These are phyloP conservation scores for Channallabes apus DNA, from an alignment of 2,797 vertebrate genomes.

Conservation along the genomic window DNA sequence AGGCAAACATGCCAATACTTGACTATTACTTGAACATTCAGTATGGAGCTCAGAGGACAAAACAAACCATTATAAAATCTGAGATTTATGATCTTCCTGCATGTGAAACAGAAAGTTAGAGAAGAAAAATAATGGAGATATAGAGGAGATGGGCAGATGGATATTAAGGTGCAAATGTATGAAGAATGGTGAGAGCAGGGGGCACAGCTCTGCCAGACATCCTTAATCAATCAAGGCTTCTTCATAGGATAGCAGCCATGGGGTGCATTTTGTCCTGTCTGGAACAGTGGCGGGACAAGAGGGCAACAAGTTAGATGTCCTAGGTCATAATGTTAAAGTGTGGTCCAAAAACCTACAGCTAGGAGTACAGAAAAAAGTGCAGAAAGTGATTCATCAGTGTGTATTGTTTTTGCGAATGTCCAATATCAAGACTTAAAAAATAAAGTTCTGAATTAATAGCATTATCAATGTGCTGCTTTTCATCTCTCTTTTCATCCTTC, in stretches of 20 bases:
- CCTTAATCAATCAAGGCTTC: conserved; percentile 69
- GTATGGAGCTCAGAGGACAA: not conserved
- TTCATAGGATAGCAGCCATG: conserved; percentile 67
- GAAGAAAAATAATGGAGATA: conserved; percentile 22
- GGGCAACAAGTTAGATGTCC: conserved; percentile 10
- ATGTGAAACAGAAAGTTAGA: conserved; percentile 37
- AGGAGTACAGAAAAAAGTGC: not conserved
- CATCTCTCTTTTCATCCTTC: not conserved
- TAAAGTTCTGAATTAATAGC: not conserved
- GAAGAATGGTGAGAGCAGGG: conserved; percentile 68
- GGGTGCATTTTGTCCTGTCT: conserved; percentile 43
- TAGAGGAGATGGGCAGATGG: conserved; percentile 69
- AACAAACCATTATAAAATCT: conserved; percentile 25
- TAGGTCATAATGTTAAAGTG: not conserved
- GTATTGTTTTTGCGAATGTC: not conserved
- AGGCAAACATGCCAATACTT: not conserved
- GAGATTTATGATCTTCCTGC: conserved; percentile 60
- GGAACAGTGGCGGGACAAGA: not conserved
- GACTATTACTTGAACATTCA: no score
- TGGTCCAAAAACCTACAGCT: not conserved
- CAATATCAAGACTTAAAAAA: not conserved
- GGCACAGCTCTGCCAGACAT: conserved; percentile 57
- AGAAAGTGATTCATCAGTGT: not conserved
- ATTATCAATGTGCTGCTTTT: not conserved
- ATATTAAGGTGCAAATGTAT: conserved; percentile 71